Conservation (phyloP, 1,140 invertebrate species). For the Hylaeus anthracinus region DNA sequence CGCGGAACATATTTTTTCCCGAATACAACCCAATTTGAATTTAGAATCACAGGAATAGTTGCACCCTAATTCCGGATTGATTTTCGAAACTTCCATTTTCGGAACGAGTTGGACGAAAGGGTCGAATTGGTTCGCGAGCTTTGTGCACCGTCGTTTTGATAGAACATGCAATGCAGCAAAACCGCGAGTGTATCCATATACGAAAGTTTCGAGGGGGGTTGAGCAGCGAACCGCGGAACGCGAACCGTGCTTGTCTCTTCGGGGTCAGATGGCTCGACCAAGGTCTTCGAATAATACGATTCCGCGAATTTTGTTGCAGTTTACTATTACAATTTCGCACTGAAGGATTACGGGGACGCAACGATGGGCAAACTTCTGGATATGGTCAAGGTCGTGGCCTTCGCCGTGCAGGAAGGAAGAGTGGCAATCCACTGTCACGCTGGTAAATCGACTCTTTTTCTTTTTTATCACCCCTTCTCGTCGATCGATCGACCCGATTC, state of each 20-base stretch:
- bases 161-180: conserved; percentile 76
- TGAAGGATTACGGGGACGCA: conserved; percentile 92
- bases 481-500: conserved; percentile 40
- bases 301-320: conserved; percentile 82
- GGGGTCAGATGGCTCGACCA: background rate
- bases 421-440: conserved; percentile 95
- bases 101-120: no score
- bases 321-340: conserved; percentile 93
- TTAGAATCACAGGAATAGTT: no score
- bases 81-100: no score
- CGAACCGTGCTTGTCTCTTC: background rate
- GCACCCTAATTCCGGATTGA: no score
- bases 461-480: no score
- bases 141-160: background rate
- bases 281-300: conserved; percentile 9
- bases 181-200: conserved; percentile 45
- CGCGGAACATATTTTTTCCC: no score
- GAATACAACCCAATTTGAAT: no score
- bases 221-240: background rate
- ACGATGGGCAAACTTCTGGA: conserved; percentile 88
- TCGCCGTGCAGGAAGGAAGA: conserved; percentile 90
- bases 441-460: conserved; percentile 81
- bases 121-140: no score
- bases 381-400: conserved; percentile 94
- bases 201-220: conserved; percentile 19